Percentiles rank a stretch among this genome's conserved stretches.
Conservation (phyloP, 2,797 vertebrate species). For the Melanogrammus aeglefinus region DNA sequence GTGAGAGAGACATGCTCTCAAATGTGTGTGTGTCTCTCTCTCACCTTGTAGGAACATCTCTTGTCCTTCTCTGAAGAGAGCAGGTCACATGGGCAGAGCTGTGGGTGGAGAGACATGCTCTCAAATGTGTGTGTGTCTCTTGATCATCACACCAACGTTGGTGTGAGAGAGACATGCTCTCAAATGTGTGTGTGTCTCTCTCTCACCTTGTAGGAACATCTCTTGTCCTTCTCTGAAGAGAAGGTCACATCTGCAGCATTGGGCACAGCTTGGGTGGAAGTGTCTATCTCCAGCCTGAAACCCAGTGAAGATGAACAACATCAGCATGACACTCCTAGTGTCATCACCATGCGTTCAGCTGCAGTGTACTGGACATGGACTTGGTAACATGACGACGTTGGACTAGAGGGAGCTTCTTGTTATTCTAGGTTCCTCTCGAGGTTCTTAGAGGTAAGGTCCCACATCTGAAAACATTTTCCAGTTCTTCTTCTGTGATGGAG, state of each 20-base stretch:
- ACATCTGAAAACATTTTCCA: background rate
- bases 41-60: no score
- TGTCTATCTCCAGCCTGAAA: slow-evolving; percentile 91
- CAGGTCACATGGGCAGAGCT: no score
- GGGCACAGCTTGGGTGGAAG: slow-evolving; percentile 94
- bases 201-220: slow-evolving; percentile 96
- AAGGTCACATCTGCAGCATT: slow-evolving; percentile 92
- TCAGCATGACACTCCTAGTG: background rate
- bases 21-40: no score
- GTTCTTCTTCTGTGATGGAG: background rate
- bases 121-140: no score
- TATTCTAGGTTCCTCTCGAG: background rate
- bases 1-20: background rate
- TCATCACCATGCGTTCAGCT: background rate
- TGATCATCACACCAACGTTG: no score
- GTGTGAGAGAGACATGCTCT: background rate
- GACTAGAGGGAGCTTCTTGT: background rate
- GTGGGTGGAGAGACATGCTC: no score
- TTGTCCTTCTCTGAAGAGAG: no score
- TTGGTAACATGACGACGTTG: background rate
- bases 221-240: slow-evolving; percentile 97
- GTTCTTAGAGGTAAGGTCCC: background rate
- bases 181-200: background rate
- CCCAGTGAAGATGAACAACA: slow-evolving; percentile 13
- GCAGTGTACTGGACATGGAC: background rate